Conservation (phyloP, 2,888 invertebrate genomes). For the Drosophila anceps region DNA sequence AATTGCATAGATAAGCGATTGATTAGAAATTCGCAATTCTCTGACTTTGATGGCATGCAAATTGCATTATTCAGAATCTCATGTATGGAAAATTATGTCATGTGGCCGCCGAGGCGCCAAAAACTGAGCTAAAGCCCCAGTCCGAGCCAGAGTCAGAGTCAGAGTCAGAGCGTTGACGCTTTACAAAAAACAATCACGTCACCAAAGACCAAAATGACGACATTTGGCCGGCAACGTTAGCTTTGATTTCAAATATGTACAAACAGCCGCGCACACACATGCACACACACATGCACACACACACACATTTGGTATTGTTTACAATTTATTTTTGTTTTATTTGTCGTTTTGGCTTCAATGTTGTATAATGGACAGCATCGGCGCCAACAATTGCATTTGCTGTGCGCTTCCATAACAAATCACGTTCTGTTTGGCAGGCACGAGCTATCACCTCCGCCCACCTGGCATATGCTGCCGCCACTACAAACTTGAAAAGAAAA, state of each 20-base stretch:
- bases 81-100: conserved; percentile 47
- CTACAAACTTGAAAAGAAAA: conserved; percentile 1
- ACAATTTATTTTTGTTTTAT: conserved; percentile 39
- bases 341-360: conserved; percentile 38
- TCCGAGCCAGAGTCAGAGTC: neutral
- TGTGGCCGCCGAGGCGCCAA: conserved; percentile 19
- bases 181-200: conserved; percentile 51
- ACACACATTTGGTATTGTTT: conserved; percentile 44
- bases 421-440: conserved; percentile 36
- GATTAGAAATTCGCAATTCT: neutral
- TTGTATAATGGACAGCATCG: conserved; percentile 48
- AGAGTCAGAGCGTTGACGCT: conserved; percentile 18
- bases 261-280: conserved; percentile 27
- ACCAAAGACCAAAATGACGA: conserved; percentile 54
- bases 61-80: conserved; percentile 18
- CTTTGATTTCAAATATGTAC: conserved; percentile 38
- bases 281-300: conserved; percentile 13
- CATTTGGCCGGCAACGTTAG: conserved; percentile 54
- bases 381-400: conserved; percentile 50
- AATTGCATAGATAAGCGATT: neutral
- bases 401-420: conserved; percentile 35
- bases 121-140: conserved; percentile 9
- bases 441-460: neutral
- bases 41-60: conserved; percentile 10
- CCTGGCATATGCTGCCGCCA: neutral